These are phyloP conservation scores for Hipparchia semele DNA, from an alignment of 2,888 invertebrate genomes.

Conservation along the genomic window DNA sequence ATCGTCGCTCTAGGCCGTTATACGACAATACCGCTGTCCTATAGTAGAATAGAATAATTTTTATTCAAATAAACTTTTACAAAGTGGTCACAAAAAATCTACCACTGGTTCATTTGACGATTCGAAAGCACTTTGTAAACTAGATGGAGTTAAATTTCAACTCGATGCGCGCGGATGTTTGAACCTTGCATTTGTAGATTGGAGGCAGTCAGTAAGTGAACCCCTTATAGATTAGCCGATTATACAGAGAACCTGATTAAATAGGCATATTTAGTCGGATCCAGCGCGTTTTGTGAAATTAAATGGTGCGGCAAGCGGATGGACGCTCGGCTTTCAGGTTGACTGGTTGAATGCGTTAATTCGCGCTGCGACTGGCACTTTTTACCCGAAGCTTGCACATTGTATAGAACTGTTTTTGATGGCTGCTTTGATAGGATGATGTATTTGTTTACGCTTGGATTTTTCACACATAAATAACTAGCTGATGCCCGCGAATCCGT, in stretches of 20 bases:
- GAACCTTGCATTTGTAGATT: neutral
- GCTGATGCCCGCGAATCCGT: neutral
- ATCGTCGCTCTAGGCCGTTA: too few species aligned
- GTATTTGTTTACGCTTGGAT: slow-evolving; percentile 13
- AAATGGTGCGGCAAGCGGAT: slow-evolving; percentile 63
- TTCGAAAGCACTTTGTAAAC: neutral
- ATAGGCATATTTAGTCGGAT: slow-evolving; percentile 34
- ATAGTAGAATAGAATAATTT: too few species aligned
- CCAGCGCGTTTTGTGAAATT: slow-evolving; percentile 47
- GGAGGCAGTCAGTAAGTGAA: neutral
- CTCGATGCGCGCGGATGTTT: neutral
- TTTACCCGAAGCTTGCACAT: slow-evolving; percentile 22
- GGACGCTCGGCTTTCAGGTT: slow-evolving; percentile 59
- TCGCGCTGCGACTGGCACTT: slow-evolving; percentile 57
- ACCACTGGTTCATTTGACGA: too few species aligned
- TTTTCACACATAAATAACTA: neutral
- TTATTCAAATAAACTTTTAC: too few species aligned
- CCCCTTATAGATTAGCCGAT: slow-evolving; percentile 20
- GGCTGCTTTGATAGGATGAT: slow-evolving; percentile 20
- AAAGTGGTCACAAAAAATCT: too few species aligned
- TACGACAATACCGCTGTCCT: neutral
- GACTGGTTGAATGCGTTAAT: slow-evolving; percentile 67
- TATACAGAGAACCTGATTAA: slow-evolving; percentile 31
- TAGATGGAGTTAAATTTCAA: neutral
- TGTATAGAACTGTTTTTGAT: slow-evolving; percentile 22